Evolutionary conservation across 2,888 invertebrate species (phyloP), one percentile per base, ranked within the genome.

Genomic region (Deilephila elpenor): DNA sequence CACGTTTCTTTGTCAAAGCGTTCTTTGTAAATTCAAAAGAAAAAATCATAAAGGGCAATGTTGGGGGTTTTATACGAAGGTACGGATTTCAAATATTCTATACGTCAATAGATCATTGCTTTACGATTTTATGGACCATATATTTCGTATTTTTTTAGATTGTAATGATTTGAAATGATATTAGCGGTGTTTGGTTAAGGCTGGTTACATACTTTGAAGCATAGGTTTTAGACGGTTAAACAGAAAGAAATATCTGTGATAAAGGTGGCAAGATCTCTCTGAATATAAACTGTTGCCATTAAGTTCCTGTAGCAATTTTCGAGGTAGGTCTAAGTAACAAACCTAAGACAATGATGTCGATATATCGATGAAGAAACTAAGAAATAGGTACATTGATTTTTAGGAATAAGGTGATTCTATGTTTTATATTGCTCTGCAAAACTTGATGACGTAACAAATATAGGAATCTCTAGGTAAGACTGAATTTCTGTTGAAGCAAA

Each of bases 1-100:
- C 78, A 78, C 80, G 80, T 83, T 78, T 73, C 76, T 71, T 79
- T 80, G 76, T 77, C 73, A 74, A 72, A 56, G 51, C 71, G 70
- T 71, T 79, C 77, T 77, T 71, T 78, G 64, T 64, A 75, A 77
- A 78, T 74, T 77, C 73, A 78, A 81, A 80, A 79, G 70, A 77
- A 74, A 71, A 71, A 60, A 74, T 74, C 76, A 75, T 75, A 74
- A 73, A 71, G 59, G 44, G 60, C 32, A 20, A 59, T 32, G 56
- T 62, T 72, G 51, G 56, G 56, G 32, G 19, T 64, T 37, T 25
- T 59, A 64, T 72, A 14, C n/a, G 62, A 8, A 34, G 37, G 34
- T 25, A n/a, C 56, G 19, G 67, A 51, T 67, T 67, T 67, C 67
- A 67, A 51, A 67, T 67, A 67, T 67, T 67, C 29, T 67, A 67